Conservation (phyloP, 2,113 vertebrate genomes). For the Hemibagrus wyckioides region DNA sequence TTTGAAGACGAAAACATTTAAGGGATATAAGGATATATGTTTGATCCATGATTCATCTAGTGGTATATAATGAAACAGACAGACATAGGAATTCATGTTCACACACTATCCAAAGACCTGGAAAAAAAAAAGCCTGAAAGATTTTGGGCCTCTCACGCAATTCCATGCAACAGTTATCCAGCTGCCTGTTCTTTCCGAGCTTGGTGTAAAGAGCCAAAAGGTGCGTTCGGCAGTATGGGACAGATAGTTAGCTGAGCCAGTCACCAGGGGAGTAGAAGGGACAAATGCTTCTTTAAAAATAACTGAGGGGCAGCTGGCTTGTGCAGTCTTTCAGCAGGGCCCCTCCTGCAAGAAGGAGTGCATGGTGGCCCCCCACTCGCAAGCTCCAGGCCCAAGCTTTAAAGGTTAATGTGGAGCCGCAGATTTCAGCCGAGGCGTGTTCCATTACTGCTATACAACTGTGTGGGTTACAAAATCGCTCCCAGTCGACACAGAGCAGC, state of each 20-base stretch:
- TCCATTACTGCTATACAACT: constrained; percentile 55
- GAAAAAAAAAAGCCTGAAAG: neutral
- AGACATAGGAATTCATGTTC: neutral
- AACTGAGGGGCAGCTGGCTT: constrained; percentile 47
- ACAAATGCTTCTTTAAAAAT: constrained; percentile 74
- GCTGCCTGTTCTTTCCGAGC: neutral
- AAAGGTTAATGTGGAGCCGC: constrained; percentile 59
- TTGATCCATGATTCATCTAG: neutral
- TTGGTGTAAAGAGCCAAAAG: neutral
- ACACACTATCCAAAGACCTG: neutral
- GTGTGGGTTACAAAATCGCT: constrained; percentile 60
- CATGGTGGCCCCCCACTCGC: constrained; percentile 61
- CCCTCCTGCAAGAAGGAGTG: constrained; percentile 56
- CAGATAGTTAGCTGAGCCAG: constrained; percentile 76
- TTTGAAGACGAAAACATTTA: constrained; percentile 43
- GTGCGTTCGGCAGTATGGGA: constrained; percentile 8
- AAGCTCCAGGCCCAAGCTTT: constrained; percentile 38
- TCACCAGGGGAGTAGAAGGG: constrained; percentile 74
- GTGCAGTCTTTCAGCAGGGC: constrained; percentile 72
- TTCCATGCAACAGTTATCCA: neutral
- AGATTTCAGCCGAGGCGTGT: constrained; percentile 52
- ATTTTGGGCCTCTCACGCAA: neutral
- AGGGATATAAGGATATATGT: neutral
- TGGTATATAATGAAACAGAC: neutral
- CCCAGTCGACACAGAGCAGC: constrained; percentile 62